phyloP scores from a whole-genome alignment of 1,140 invertebrate species.

The Caenorhabditis briggsae region DNA sequence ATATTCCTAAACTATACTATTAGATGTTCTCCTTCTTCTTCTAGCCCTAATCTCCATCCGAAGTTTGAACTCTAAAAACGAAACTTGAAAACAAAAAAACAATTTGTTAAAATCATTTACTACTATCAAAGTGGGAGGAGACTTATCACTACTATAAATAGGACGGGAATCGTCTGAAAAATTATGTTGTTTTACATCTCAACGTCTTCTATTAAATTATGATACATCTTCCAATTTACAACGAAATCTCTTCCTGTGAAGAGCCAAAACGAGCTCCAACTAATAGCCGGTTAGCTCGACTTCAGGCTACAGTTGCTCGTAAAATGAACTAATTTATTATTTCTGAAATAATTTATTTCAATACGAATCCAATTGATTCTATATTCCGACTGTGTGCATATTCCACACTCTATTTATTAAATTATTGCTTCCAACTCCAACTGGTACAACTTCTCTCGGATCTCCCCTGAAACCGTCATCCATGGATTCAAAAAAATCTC shows the following conservation, averaged over 20 bases:
- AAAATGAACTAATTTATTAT: conserved; percentile 1
- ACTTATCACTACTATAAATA: conserved; percentile 14
- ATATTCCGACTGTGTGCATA: neutral
- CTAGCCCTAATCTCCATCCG: neutral
- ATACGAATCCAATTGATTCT: no score
- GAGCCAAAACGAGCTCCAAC: neutral
- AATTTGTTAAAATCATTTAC: neutral
- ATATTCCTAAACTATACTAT: neutral
- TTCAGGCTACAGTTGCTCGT: neutral
- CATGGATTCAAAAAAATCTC: neutral
- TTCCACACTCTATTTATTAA: neutral
- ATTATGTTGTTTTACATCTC: neutral
- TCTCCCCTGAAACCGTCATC: neutral
- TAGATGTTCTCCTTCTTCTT: neutral
- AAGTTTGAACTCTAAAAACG: neutral
- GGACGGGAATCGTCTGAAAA: neutral
- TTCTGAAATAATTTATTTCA: neutral
- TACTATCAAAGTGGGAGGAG: conserved; percentile 18
- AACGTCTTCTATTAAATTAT: neutral
- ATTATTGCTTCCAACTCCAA: neutral
- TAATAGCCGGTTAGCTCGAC: neutral
- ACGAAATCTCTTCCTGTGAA: neutral
- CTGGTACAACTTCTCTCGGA: neutral
- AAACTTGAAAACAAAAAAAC: neutral
- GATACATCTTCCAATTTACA: neutral